Evolutionary conservation across 2,888 invertebrate species (phyloP).

Genomic region (Amblyjoppa proteus): DNA sequence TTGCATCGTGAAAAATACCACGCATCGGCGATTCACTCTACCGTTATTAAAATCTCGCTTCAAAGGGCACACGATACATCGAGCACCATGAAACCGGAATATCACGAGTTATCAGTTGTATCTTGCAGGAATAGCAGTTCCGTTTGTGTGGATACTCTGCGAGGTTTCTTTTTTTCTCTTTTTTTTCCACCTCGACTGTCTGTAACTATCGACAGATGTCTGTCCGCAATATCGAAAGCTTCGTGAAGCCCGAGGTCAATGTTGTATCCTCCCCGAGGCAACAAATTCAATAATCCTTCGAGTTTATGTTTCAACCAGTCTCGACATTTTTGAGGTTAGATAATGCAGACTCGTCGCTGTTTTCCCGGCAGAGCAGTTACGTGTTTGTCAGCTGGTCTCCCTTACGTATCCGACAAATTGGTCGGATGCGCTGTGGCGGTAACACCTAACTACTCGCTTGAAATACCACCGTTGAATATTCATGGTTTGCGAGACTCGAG

Average conservation of each 20-base stretch:
- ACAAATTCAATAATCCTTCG: background rate
- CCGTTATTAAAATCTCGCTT: conserved; percentile 53
- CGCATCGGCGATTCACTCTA: conserved; percentile 39
- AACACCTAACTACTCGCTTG: conserved; percentile 21
- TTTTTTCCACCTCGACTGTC: background rate
- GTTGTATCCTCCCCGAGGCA: background rate
- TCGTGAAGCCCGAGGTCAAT: background rate
- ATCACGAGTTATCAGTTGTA: background rate
- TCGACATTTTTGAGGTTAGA: background rate
- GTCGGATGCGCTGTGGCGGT: conserved; percentile 9
- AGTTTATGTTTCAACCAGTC: background rate
- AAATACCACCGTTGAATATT: conserved; percentile 57
- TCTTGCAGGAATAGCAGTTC: background rate
- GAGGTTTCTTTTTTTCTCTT: background rate
- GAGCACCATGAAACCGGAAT: background rate
- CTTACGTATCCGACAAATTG: conserved; percentile 14
- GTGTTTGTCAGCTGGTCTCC: background rate
- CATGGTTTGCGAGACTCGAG: conserved; percentile 22
- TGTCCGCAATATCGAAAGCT: background rate
- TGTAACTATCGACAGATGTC: conserved; percentile 4
- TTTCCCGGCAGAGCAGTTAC: background rate
- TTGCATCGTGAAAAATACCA: background rate
- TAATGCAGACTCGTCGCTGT: background rate
- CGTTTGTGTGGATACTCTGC: background rate
- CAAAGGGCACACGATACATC: conserved; percentile 22